phyloP scores from a whole-genome alignment of 2,113 vertebrate species.

The Elgaria multicarinata region DNA sequence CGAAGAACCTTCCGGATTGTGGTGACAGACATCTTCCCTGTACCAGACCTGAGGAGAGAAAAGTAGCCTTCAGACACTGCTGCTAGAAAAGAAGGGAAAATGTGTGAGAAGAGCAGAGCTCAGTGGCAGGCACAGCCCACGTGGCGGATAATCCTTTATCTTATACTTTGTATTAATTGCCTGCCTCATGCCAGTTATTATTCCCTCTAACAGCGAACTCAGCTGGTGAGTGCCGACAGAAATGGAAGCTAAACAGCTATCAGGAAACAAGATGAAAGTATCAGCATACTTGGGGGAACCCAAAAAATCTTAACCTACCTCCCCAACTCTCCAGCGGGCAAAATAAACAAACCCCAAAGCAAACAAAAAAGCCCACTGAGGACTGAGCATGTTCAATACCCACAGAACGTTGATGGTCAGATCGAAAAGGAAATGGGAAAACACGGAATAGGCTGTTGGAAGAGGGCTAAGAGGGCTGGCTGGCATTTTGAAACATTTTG shows the following conservation, averaged over 20 bases:
- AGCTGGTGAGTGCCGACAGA: neutral
- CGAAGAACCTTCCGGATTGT: constrained; percentile 89
- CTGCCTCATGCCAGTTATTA: neutral
- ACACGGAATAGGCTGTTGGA: neutral
- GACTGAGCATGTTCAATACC: neutral
- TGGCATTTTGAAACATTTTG: neutral
- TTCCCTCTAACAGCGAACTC: neutral
- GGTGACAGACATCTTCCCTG: constrained; percentile 87
- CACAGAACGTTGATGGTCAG: neutral
- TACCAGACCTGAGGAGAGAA: constrained; percentile 87
- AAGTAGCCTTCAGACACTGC: neutral
- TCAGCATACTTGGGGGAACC: no score
- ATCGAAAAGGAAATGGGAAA: neutral
- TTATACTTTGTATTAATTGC: neutral
- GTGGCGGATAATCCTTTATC: no score
- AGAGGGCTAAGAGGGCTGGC: neutral
- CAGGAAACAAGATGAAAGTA: neutral
- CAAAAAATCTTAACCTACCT: no score
- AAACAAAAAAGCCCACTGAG: neutral
- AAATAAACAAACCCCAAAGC: neutral
- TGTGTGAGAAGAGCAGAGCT: no score
- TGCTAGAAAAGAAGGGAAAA: neutral
- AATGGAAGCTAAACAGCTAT: neutral
- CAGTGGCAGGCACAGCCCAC: no score
- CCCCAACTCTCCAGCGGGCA: no score